These are phyloP conservation scores for Megaustenia siamemsis DNA, from an alignment of 2,888 invertebrate genomes.

Conservation along the genomic window DNA sequence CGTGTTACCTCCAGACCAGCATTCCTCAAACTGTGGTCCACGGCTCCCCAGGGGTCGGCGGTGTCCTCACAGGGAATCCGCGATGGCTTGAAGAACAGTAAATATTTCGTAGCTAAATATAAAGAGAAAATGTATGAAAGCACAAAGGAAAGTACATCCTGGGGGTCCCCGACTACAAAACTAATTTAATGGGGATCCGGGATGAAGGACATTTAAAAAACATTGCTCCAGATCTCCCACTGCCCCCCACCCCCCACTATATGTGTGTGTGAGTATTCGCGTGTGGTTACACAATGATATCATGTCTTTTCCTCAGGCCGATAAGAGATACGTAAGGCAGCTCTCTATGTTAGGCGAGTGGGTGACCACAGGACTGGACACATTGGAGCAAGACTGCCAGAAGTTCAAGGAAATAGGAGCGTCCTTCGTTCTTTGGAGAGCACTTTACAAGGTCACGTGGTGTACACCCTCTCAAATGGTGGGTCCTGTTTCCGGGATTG, in stretches of 20 bases:
- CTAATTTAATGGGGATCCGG: too few relatives aligned
- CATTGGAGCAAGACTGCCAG: neutral
- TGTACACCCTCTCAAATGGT: conserved; percentile 24
- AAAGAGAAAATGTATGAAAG: too few relatives aligned
- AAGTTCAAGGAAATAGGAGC: conserved; percentile 19
- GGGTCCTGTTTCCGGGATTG: too few relatives aligned
- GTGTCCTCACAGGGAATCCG: too few relatives aligned
- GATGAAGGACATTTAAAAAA: too few relatives aligned
- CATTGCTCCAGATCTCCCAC: neutral
- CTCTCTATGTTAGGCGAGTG: conserved; percentile 23
- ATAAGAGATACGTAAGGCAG: neutral
- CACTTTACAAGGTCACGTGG: conserved; percentile 30
- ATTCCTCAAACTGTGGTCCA: too few relatives aligned
- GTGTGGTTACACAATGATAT: neutral
- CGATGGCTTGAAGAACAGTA: too few relatives aligned
- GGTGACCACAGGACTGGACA: conserved; percentile 10
- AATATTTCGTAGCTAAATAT: too few relatives aligned
- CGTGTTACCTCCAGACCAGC: too few relatives aligned
- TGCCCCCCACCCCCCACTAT: neutral
- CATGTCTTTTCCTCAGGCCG: conserved; percentile 3
- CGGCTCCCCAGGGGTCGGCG: too few relatives aligned
- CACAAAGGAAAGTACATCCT: too few relatives aligned
- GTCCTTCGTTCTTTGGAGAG: conserved; percentile 28
- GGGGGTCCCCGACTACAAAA: too few relatives aligned
- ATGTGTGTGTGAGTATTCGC: neutral